Evolutionary conservation across 2,888 invertebrate genomes (phyloP), one percentile per base, ranked within the genome.

Genomic region (Eretmocerus hayati): DNA sequence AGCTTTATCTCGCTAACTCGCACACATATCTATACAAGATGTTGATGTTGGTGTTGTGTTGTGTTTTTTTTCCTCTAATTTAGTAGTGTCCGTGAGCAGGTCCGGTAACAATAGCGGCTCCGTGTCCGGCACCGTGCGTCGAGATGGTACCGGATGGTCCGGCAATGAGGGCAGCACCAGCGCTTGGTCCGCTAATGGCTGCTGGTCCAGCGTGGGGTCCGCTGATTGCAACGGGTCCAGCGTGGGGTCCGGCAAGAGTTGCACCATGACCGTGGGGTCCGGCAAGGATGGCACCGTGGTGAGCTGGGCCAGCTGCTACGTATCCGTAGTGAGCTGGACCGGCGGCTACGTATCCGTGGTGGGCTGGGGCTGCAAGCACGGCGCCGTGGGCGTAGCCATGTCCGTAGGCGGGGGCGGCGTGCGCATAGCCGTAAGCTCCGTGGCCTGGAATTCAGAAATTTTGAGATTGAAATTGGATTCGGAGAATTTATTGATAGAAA

Each of bases 61-160:
- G 23, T 21, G 18, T 21, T 32, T 2, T 36, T 15, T 5, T 18
- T 16, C 13, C 16, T 13, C 8, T 37, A n/a, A 18, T 32, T 57
- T 59, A 63, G 53, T 57, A 61, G 50, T 58, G 59, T 5, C 59
- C 60, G 42, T 66, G 65, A 21, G 62, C 64, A 41, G 62, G 60
- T 20, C 66, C 67, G 21, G 66, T 59, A 42, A 66, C 65, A 22
- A 71, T 60, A 3, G 55, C 63, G 6, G 65, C 66, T 4, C 70
- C 71, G 42, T 65, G 61, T 23, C 69, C 71, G 16, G 64, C 64
- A 9, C 71, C 70, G 39, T 69, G 70, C 44, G 70, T 61, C 9
- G 69, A 65, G 46, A 71, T 70, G 46, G 65, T 70, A 32, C 69
- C 71, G 11, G 69, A 68, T 22, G 71, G 71, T 32, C 71, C 70